These are phyloP conservation scores for Drosophila conformis DNA, from an alignment of 2,888 invertebrate species.

Conservation along the genomic window DNA sequence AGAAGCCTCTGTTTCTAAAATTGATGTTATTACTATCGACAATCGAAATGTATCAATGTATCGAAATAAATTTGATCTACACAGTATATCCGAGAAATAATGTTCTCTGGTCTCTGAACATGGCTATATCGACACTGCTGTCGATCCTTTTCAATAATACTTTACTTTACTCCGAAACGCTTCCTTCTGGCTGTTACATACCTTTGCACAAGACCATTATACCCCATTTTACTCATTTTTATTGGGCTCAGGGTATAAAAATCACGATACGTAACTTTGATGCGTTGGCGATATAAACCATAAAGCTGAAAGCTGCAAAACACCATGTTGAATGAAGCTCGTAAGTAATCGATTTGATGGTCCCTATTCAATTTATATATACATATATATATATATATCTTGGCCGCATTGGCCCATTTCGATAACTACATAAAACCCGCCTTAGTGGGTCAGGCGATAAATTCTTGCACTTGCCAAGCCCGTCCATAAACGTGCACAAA, in stretches of 20 bases:
- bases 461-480: slow-evolving; percentile 56
- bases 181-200: background rate
- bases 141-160: background rate
- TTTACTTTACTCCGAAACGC: too few species aligned
- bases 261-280: slow-evolving; percentile 24
- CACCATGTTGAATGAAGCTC: slow-evolving; percentile 4
- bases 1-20: background rate
- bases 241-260: background rate
- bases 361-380: slow-evolving; percentile 20
- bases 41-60: background rate
- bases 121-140: too few species aligned
- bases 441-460: slow-evolving; percentile 74
- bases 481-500: slow-evolving; percentile 30
- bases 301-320: slow-evolving; percentile 28
- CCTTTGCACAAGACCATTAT: background rate
- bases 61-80: background rate
- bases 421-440: slow-evolving; percentile 51
- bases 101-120: background rate
- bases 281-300: slow-evolving; percentile 24
- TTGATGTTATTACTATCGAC: background rate
- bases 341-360: slow-evolving; percentile 57
- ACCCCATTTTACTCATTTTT: slow-evolving; percentile 2
- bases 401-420: slow-evolving; percentile 59
- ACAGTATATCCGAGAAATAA: background rate
- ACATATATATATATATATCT: slow-evolving; percentile 32